Evolutionary conservation across 2,888 invertebrate species (phyloP).

Genomic region (Nycteola revayana): DNA sequence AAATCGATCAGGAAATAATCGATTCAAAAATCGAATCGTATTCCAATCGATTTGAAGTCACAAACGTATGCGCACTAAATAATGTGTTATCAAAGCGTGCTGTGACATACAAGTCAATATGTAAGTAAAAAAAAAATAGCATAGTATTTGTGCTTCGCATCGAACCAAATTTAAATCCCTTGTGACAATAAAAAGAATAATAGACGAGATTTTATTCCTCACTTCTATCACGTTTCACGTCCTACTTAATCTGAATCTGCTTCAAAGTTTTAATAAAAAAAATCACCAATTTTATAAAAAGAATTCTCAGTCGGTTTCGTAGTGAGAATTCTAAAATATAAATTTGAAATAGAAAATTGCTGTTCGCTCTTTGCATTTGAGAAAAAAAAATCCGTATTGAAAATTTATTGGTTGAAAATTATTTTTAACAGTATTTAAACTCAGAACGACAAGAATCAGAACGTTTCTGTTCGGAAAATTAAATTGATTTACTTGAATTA

Average conservation of each 20-base stretch:
- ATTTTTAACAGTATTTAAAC: slow-evolving; percentile 15
- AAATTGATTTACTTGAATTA: too few species aligned
- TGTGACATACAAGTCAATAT: slow-evolving; percentile 79
- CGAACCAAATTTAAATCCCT: slow-evolving; percentile 56
- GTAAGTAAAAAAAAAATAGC: slow-evolving; percentile 58
- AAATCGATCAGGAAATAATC: slow-evolving; percentile 25
- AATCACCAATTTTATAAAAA: slow-evolving; percentile 51
- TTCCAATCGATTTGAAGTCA: slow-evolving; percentile 27
- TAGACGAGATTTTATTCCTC: slow-evolving; percentile 37
- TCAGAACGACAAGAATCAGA: slow-evolving; percentile 35
- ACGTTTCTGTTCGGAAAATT: slow-evolving; percentile 22
- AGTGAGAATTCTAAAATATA: slow-evolving; percentile 47
- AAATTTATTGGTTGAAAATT: slow-evolving; percentile 20
- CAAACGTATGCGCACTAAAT: slow-evolving; percentile 25
- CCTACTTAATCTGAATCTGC: slow-evolving; percentile 52
- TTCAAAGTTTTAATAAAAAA: slow-evolving; percentile 46
- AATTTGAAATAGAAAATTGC: slow-evolving; percentile 31
- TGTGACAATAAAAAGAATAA: slow-evolving; percentile 61
- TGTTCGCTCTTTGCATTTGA: slow-evolving; percentile 37
- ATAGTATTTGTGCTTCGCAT: slow-evolving; percentile 60
- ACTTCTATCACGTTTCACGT: slow-evolving; percentile 52
- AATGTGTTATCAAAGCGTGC: slow-evolving; percentile 65
- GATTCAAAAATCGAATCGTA: slow-evolving; percentile 8
- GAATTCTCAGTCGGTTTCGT: slow-evolving; percentile 44
- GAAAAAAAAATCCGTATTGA: slow-evolving; percentile 21